Evolutionary conservation across 2,113 vertebrate genomes (phyloP).

Genomic region (Spea bombifrons): DNA sequence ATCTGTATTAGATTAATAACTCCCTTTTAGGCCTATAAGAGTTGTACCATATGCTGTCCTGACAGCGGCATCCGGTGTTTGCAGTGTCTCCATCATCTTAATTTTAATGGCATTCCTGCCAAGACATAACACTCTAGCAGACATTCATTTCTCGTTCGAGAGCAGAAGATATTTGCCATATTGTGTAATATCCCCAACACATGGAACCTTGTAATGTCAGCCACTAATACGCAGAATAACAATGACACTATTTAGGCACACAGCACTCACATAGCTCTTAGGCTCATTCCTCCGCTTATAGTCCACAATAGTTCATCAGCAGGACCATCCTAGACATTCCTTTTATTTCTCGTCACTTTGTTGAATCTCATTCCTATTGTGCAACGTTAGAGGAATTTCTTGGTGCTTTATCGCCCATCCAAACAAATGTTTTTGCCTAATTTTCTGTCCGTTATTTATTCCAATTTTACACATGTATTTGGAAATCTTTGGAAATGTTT

Average conservation of each 20-base stretch:
- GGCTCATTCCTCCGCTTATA: no score
- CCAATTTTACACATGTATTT: no score
- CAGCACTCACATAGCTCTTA: not conserved
- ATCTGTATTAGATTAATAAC: not conserved
- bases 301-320: no score
- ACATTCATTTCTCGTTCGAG: not conserved
- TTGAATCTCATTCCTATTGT: no score
- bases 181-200: not conserved
- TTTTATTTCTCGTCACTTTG: no score
- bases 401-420: no score
- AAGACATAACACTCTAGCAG: not conserved
- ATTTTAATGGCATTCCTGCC: not conserved
- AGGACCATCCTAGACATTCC: no score
- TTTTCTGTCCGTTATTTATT: no score
- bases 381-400: no score
- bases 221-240: not conserved
- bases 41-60: not conserved
- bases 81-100: not conserved
- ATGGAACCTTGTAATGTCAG: not conserved
- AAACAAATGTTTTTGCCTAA: no score
- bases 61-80: slow-evolving; percentile 6
- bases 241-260: not conserved
- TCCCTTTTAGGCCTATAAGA: not conserved
- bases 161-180: not conserved
- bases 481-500: no score